These are phyloP conservation scores for Hyperoplus lanceolatus DNA, from an alignment of 2,797 vertebrate genomes.

Conservation along the genomic window DNA sequence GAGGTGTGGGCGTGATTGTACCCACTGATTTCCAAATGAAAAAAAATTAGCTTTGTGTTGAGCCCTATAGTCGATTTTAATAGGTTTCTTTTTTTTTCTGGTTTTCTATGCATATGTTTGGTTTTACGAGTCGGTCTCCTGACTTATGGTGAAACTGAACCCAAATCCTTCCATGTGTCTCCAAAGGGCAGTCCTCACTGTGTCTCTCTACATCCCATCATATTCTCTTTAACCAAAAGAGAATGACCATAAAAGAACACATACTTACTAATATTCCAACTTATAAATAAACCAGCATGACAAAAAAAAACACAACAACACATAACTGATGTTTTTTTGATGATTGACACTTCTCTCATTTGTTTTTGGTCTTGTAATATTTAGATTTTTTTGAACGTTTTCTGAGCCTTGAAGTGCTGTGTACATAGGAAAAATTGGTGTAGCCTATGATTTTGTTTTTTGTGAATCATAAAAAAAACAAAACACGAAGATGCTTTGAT, in stretches of 20 bases:
- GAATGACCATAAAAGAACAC: constrained; percentile 23
- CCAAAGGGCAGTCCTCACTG: constrained; percentile 31
- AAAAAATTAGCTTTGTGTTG: constrained; percentile 19
- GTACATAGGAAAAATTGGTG: constrained; percentile 34
- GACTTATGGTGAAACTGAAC: not conserved
- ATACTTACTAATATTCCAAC: constrained; percentile 54
- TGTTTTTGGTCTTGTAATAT: constrained; percentile 26
- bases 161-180: constrained; percentile 23
- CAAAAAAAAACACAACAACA: constrained; percentile 6
- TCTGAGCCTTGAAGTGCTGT: constrained; percentile 64
- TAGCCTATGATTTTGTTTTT: constrained; percentile 44
- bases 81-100: constrained; percentile 11
- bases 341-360: constrained; percentile 40
- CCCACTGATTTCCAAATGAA: constrained; percentile 33
- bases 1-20: constrained; percentile 3
- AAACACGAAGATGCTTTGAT: constrained; percentile 24
- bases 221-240: constrained; percentile 29
- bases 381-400: constrained; percentile 30
- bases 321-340: constrained; percentile 40
- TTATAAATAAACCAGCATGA: constrained; percentile 67
- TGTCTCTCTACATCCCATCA: constrained; percentile 35
- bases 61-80: not conserved
- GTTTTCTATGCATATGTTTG: constrained; percentile 53
- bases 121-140: constrained; percentile 22
- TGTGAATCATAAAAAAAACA: constrained; percentile 43